phyloP scores from a whole-genome alignment of 1,140 invertebrate genomes.

The Pissodes strobi region DNA sequence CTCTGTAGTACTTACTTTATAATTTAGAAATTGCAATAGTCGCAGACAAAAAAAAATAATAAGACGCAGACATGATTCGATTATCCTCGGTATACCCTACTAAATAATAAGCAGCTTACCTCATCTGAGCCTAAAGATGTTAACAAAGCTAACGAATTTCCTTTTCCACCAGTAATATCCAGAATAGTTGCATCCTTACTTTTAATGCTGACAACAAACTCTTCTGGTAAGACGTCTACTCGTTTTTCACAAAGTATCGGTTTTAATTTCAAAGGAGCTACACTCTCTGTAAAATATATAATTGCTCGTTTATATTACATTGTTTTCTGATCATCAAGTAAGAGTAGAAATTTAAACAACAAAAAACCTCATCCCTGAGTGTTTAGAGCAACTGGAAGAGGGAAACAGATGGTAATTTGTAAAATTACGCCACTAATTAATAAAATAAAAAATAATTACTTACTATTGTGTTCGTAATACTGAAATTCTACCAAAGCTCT shows the following conservation, averaged over 20 bases:
- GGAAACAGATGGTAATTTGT: no score
- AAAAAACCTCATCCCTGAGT: no score
- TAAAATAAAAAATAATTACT: not conserved
- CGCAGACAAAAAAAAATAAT: no score
- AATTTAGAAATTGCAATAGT: not conserved
- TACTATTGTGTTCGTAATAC: constrained; percentile 33
- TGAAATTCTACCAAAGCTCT: constrained; percentile 40
- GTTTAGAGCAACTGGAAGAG: no score
- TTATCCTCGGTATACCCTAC: no score
- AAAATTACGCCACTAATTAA: no score
- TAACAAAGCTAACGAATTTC: constrained; percentile 68
- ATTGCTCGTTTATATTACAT: not conserved
- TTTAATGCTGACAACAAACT: constrained; percentile 35
- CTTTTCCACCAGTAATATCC: constrained; percentile 69
- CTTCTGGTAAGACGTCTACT: constrained; percentile 27
- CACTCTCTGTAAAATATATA: not conserved
- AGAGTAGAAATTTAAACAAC: no score
- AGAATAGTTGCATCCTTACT: constrained; percentile 38
- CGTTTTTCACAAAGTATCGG: constrained; percentile 26
- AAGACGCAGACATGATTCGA: no score
- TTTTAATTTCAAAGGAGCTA: constrained; percentile 1
- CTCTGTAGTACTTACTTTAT: no score
- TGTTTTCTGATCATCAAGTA: not conserved
- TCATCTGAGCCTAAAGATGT: constrained; percentile 57
- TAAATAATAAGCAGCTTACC: no score